Percentiles rank a stretch among this genome's conserved stretches.
Evolutionary conservation across 2,113 vertebrate genomes (phyloP).

Genomic region (Orycteropus afer): DNA sequence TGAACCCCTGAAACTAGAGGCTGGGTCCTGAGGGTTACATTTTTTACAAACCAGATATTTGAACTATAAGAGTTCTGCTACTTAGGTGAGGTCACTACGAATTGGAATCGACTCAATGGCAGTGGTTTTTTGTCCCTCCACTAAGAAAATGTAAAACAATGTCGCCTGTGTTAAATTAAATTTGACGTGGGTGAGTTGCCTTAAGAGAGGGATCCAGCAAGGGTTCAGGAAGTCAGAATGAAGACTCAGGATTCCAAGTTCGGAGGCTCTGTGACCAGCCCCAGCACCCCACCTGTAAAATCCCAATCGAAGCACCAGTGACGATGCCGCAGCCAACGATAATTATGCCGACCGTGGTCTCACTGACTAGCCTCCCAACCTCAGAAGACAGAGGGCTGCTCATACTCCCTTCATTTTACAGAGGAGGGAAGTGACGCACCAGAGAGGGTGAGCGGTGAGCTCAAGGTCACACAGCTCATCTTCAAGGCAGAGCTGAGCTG

Average conservation of each 20-base stretch:
- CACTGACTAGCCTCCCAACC: background rate
- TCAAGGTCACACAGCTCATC: background rate
- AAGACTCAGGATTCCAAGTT: background rate
- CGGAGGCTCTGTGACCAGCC: background rate
- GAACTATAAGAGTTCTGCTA: background rate
- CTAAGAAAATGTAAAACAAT: background rate
- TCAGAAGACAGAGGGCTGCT: background rate
- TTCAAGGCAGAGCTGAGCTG: background rate
- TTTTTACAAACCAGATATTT: background rate
- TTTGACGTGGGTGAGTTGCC: background rate
- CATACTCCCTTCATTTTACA: no score
- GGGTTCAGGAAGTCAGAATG: background rate
- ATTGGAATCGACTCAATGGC: no score
- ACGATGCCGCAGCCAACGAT: fast-evolving
- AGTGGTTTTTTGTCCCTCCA: no score
- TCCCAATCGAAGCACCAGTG: background rate
- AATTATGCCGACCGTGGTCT: fast-evolving
- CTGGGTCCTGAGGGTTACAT: background rate
- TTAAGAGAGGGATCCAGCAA: background rate
- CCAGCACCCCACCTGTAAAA: background rate
- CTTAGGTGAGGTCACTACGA: no score
- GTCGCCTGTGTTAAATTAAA: background rate
- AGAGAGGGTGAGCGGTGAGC: background rate
- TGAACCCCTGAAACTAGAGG: background rate
- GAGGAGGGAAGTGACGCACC: background rate